Evolutionary conservation across 1,140 invertebrate species (phyloP), one percentile per base, ranked within the genome.

Genomic region (Drosophila bifasciata): DNA sequence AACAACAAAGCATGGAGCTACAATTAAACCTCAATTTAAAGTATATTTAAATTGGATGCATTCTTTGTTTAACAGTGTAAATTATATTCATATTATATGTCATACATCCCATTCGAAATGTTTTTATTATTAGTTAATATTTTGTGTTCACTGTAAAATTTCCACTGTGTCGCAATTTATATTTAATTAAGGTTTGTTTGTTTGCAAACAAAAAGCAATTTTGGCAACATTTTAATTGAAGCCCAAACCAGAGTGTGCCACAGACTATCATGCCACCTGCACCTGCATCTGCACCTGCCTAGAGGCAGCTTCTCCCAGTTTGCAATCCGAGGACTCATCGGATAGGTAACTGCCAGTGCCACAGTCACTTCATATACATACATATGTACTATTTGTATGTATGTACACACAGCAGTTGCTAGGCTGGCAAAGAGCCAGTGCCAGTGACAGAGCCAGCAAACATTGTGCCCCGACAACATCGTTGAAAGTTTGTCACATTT

Each of bases 401-500:
- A 8, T 55, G 32, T 36, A 36, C 62, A 44, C 48, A 55, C 32
- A 43, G 49, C 70, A 62, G 23, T 17, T 19, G 2, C 32, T 36
- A 39, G 40, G 40, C 61, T 75, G 72, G 72, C 72, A 53, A 48
- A 49, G 25, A 49, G 70, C 72, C 72, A 75, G 55, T n/a, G n/a
- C n/a, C n/a, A n/a, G n/a, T n/a, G n/a, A n/a, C n/a, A 49, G 25
- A 49, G 70, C 72, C 72, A 75, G 55, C 70, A 50, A 43, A 53
- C 48, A 75, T 40, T 72, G 46, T 51, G 39, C 39, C 39, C 55
- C 50, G 53, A 67, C 63, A 58, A 70, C 76, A 66, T 85, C 81
- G 77, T 86, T 74, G 77, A 86, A 88, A 88, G 77, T 86, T 86
- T 86, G 83, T 86, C 78, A 86, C 81, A 86, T 78, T 85, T 83